Percentiles rank a stretch among this genome's conserved stretches.
Conservation (phyloP, 1,140 invertebrate species). For the Oreohelix idahoensis region DNA sequence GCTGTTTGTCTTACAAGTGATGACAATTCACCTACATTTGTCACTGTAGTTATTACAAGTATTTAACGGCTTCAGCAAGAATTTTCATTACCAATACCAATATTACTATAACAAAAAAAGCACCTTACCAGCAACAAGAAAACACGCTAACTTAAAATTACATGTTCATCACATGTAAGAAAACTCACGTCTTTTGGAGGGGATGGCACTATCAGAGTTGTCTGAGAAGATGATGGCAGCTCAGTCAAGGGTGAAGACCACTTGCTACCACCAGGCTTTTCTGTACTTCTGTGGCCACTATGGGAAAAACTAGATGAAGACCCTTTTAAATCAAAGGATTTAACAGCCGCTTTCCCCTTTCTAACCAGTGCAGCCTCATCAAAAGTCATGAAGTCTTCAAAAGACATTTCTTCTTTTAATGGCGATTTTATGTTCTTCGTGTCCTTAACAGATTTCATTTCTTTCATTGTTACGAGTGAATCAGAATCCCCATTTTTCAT, state of each 20-base stretch:
- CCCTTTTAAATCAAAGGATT: neutral
- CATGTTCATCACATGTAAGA: neutral
- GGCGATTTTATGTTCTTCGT: neutral
- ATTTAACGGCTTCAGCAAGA: no score
- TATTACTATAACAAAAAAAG: no score
- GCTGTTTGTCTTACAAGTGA: no score
- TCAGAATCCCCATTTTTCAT: neutral
- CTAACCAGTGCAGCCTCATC: constrained; percentile 38
- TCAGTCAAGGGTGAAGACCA: neutral
- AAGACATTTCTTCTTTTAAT: constrained; percentile 46
- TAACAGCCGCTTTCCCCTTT: constrained; percentile 41
- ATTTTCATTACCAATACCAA: no score
- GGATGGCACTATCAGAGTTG: neutral
- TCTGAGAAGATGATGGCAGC: neutral
- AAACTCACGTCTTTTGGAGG: neutral
- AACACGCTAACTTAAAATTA: no score
- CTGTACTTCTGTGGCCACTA: neutral
- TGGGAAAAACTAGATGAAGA: neutral
- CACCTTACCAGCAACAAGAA: no score
- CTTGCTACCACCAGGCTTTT: neutral
- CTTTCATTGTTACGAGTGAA: neutral
- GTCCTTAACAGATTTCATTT: neutral
- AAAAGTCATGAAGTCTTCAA: constrained; percentile 57
- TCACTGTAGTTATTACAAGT: no score
- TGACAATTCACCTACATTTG: no score